Conservation (phyloP, 2,888 invertebrate species). For the Lottia gigantea region DNA sequence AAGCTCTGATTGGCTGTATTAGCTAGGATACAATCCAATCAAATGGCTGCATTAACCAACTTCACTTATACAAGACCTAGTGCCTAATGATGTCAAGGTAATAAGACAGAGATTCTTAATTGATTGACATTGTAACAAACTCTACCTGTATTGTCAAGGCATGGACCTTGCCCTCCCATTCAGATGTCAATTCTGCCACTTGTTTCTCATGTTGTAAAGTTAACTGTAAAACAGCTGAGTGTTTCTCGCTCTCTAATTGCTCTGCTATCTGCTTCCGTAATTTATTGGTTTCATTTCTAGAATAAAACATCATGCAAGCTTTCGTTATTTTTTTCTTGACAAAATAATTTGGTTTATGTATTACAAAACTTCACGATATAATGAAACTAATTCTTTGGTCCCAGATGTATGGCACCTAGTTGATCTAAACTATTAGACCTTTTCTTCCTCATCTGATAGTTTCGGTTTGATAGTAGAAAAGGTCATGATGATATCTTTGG, state of each 20-base stretch:
- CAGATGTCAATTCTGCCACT: conserved; percentile 43
- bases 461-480: no score
- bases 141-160: conserved; percentile 59
- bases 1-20: no score
- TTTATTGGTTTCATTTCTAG: conserved; percentile 55
- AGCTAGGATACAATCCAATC: not conserved
- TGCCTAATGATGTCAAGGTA: not conserved
- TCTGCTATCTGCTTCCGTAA: conserved; percentile 54
- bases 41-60: no score
- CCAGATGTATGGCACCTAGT: no score
- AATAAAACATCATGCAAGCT: not conserved
- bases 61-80: no score
- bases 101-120: not conserved
- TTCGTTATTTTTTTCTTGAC: no score
- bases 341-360: no score
- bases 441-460: no score
- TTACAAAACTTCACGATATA: no score
- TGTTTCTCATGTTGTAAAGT: conserved; percentile 57
- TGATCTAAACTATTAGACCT: no score
- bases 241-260: conserved; percentile 63
- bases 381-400: no score
- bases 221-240: conserved; percentile 57
- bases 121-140: not conserved
- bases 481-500: no score
- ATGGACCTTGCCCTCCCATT: conserved; percentile 54